Evolutionary conservation across 2,113 vertebrate species (phyloP).

Genomic region (Alouatta palliata): DNA sequence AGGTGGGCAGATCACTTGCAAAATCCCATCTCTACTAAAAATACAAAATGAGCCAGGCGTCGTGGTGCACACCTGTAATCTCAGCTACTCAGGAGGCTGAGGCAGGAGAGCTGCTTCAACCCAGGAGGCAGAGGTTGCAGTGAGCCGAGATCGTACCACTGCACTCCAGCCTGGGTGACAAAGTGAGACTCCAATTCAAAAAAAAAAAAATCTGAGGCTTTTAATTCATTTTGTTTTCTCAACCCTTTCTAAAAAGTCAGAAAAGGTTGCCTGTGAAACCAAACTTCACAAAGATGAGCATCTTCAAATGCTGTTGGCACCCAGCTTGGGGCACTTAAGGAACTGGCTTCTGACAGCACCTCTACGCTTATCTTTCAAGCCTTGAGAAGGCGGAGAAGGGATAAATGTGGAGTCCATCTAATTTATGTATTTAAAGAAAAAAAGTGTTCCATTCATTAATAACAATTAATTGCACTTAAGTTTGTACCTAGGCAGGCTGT

Average conservation of each 20-base stretch:
- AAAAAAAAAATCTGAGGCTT: not conserved
- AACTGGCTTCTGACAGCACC: not conserved
- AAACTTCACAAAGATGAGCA: not conserved
- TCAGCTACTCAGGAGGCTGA: too few relatives aligned
- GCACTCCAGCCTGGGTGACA: too few relatives aligned
- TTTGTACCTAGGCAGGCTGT: constrained; percentile 24
- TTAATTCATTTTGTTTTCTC: not conserved
- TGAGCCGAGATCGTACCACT: too few relatives aligned
- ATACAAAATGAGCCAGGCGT: too few relatives aligned
- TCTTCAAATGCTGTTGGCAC: not conserved
- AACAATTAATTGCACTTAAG: constrained; percentile 53
- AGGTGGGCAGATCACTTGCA: too few relatives aligned
- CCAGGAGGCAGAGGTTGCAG: too few relatives aligned
- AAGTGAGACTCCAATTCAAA: too few relatives aligned
- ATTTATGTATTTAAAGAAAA: constrained; percentile 35
- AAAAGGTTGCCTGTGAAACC: not conserved
- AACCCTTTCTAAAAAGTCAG: not conserved
- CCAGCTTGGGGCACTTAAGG: not conserved
- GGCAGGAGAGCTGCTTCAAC: too few relatives aligned
- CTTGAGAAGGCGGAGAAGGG: not conserved
- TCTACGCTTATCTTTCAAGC: not conserved
- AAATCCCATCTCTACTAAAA: too few relatives aligned
- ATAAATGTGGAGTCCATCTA: not conserved
- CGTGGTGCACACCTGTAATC: too few relatives aligned
- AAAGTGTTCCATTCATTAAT: constrained; percentile 11